Percentiles rank a stretch among this genome's conserved stretches.
phyloP scores from a whole-genome alignment of 1,140 invertebrate genomes.

The Pantala flavescens region DNA sequence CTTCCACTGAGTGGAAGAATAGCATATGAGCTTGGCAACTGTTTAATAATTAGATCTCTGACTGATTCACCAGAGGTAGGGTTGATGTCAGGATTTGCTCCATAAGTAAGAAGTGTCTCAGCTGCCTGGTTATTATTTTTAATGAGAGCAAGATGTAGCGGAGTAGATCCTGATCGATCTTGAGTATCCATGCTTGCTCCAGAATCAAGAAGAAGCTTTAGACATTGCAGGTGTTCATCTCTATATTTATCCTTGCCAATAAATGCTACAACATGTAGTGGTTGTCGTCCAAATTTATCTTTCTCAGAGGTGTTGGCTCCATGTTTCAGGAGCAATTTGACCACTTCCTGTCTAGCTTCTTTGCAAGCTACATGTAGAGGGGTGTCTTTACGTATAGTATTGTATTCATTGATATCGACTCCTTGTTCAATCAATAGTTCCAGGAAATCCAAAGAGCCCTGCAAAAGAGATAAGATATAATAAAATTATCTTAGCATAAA shows the following conservation, averaged over 20 bases:
- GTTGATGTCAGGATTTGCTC: not conserved
- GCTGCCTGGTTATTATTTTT: not conserved
- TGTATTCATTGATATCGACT: not conserved
- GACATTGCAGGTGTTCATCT: not conserved
- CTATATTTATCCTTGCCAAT: not conserved
- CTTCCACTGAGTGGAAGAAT: not conserved
- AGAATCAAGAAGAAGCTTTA: not conserved
- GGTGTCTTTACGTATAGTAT: not conserved
- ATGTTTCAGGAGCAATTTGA: not conserved
- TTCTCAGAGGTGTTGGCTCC: not conserved
- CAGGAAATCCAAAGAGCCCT: not conserved
- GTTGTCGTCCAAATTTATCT: not conserved
- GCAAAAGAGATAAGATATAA: not conserved
- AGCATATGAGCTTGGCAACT: not conserved
- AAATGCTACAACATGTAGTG: not conserved
- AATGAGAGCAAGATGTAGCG: not conserved
- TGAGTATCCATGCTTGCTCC: not conserved
- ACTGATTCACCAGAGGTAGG: not conserved
- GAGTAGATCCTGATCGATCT: not conserved
- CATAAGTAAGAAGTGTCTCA: not conserved
- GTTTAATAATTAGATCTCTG: not conserved
- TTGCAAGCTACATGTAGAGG: not conserved
- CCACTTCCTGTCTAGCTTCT: not conserved
- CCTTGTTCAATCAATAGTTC: not conserved
- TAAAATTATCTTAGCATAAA: too few relatives aligned